phyloP scores from a whole-genome alignment of 2,113 vertebrate genomes.

The Urocynchramus pylzowi region DNA sequence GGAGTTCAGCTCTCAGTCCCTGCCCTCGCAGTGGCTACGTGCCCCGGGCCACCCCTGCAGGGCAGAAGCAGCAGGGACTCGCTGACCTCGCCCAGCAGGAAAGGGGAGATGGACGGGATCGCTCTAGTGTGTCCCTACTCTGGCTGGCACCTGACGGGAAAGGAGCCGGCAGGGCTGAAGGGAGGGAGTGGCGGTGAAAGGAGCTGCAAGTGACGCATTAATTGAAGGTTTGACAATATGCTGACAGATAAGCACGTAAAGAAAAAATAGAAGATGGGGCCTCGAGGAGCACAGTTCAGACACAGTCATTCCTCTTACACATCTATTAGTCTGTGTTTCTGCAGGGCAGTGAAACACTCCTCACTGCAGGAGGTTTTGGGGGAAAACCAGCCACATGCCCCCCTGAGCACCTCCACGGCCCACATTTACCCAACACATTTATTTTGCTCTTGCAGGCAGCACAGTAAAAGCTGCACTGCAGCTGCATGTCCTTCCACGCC shows the following conservation, averaged over 20 bases:
- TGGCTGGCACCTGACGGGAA: not conserved
- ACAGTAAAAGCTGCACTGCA: not conserved
- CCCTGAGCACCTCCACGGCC: not conserved
- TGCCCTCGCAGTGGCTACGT: rapidly evolving
- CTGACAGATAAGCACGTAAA: not conserved
- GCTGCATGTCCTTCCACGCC: not conserved
- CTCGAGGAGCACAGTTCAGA: not conserved
- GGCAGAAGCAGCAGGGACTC: not conserved
- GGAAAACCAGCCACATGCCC: not conserved
- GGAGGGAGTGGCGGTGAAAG: not conserved
- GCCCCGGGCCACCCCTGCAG: not conserved
- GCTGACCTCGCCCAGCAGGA: not conserved
- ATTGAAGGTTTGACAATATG: not conserved
- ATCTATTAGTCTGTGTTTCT: not conserved
- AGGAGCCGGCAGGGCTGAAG: rapidly evolving
- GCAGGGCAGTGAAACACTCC: not conserved
- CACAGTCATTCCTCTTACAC: not conserved
- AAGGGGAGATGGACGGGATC: not conserved
- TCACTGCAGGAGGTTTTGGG: not conserved
- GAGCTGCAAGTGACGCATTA: not conserved
- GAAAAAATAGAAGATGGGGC: not conserved
- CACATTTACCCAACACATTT: not conserved
- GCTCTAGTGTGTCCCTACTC: not conserved
- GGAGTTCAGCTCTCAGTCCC: not conserved
- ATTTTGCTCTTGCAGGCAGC: not conserved